These are phyloP conservation scores for Disparrhopalites patrizii DNA, from an alignment of 2,888 invertebrate genomes.

Conservation along the genomic window DNA sequence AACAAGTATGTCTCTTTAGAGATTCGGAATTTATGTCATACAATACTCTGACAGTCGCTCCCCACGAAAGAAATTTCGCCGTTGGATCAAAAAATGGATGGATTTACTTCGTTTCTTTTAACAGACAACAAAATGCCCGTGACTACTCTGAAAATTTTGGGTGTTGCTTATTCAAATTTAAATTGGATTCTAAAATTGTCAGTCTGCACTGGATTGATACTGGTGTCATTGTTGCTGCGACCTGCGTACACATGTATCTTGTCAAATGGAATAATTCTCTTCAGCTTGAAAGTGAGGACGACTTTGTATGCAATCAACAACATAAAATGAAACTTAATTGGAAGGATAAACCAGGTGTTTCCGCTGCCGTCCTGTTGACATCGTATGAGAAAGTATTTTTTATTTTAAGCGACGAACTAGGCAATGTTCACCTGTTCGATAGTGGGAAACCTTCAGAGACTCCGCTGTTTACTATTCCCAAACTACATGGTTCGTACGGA, in stretches of 20 bases:
- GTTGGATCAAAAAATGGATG: slow-evolving; percentile 17
- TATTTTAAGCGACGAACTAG: slow-evolving; percentile 16
- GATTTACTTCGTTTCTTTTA: neutral
- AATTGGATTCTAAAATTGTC: slow-evolving; percentile 16
- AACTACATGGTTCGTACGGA: slow-evolving; percentile 19
- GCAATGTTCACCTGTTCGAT: slow-evolving; percentile 8
- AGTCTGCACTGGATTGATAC: slow-evolving; percentile 1
- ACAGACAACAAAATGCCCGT: neutral
- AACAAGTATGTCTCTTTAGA: neutral
- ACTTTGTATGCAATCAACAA: neutral
- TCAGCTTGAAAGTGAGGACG: neutral
- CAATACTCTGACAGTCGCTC: slow-evolving; percentile 1
- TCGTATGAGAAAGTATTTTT: neutral
- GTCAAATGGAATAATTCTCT: too few relatives aligned
- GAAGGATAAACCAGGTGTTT: slow-evolving; percentile 21
- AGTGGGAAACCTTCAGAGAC: neutral
- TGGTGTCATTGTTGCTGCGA: neutral
- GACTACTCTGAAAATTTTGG: neutral
- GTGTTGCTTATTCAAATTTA: neutral
- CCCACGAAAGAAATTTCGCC: neutral
- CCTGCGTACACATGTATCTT: neutral
- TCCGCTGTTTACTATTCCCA: neutral
- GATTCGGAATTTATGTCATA: neutral
- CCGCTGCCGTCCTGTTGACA: neutral
- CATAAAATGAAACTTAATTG: neutral